Conservation (phyloP, 2,797 vertebrate species). For the Phaenicophaeus curvirostris region DNA sequence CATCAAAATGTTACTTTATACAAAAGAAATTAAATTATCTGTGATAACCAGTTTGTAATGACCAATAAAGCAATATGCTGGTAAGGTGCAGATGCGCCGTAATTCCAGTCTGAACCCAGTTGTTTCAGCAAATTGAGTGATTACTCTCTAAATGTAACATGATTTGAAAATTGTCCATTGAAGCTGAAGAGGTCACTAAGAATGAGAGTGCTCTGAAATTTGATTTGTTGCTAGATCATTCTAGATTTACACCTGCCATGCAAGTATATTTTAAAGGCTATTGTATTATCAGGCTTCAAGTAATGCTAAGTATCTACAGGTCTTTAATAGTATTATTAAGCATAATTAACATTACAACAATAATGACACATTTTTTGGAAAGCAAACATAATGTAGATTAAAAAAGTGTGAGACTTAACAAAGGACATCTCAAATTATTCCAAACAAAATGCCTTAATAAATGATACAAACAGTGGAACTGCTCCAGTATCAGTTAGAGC, state of each 20-base stretch:
- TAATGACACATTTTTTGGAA: background rate
- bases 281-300: background rate
- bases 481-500: background rate
- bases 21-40: constrained; percentile 48
- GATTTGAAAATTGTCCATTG: constrained; percentile 13
- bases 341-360: too few species aligned
- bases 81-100: background rate
- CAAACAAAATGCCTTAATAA: background rate
- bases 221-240: background rate
- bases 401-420: background rate
- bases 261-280: background rate
- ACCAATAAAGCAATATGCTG: constrained; percentile 11
- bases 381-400: background rate
- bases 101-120: constrained; percentile 14
- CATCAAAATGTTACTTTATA: constrained; percentile 33
- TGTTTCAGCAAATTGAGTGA: background rate
- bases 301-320: background rate
- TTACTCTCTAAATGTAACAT: background rate
- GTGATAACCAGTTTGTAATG: background rate
- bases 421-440: background rate
- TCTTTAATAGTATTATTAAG: background rate
- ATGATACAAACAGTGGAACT: background rate
- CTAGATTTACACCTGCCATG: background rate
- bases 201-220: background rate
- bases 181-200: background rate